Evolutionary conservation across 2,113 vertebrate species (phyloP), one percentile per base, ranked within the genome.

Genomic region (Notarius lentiginosus): DNA sequence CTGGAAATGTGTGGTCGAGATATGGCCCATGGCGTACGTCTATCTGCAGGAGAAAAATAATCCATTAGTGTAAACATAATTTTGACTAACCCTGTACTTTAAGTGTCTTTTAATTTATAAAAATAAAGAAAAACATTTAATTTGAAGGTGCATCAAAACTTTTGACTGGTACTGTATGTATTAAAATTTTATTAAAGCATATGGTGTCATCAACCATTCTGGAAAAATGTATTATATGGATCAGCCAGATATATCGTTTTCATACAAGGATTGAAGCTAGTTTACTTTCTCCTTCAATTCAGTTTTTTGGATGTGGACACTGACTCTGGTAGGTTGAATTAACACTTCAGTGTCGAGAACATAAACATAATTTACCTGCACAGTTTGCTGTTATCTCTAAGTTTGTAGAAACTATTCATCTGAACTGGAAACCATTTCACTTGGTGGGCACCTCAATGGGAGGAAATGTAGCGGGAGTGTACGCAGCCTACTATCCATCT

Each of bases 401-500:
- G 98, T 99, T 99, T 53, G 97, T 99, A 89, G 97, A 98, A 92
- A 94, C 94, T 86, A 91, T 98, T 92, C 95, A 94, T 84, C 93
- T 99, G 86, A 98, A 97, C 93, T 96, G 93, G 92, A 99, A 95
- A 87, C 96, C 96, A 9, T 99, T 99, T 91, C 97, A 99, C 90
- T 91, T 99, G 75, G 93, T 98, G 75, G 98, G 98, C 82, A 97
- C 95, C 27, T 96, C 97, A 56, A 99, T 99, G 98, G 98, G 98
- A 0, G 98, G 98, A 83, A 95, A 96, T 0, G 96, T 99, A 79
- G 98, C 97, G 0, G 98, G 98, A 0, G 97, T 99, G 51, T 99
- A 99, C 0, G 96, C 97, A 4, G 97, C 98, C 70, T 94, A 93
- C 83, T 96, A 97, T 87, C 96, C 97, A 0, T 92, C 96, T 5